A percentile compares a stretch with the other conserved stretches of the same genome.
Evolutionary conservation across 2,888 invertebrate genomes (phyloP).

Genomic region (Hypolimnas misippus): DNA sequence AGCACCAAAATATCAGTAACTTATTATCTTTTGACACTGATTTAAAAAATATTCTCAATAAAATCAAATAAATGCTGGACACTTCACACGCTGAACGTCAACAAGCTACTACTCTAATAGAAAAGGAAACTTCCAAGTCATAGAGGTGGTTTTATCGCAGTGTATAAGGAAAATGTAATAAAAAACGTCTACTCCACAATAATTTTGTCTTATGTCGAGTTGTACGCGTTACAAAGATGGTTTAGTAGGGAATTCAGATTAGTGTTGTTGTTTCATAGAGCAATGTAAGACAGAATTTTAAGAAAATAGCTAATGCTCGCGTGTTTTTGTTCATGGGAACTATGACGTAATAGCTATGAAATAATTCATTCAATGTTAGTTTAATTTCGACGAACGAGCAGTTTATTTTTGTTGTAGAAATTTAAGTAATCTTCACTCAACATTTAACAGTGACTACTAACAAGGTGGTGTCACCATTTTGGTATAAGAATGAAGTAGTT

Average conservation of each 20-base stretch:
- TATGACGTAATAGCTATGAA: too few species aligned
- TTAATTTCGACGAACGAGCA: too few species aligned
- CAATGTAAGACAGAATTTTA: conserved; percentile 1
- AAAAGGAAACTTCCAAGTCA: background rate
- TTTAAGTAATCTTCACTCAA: too few species aligned
- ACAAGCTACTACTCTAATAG: background rate
- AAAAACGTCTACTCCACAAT: background rate
- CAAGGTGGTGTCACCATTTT: too few species aligned
- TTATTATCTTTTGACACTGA: background rate
- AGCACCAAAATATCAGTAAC: background rate
- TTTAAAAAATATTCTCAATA: background rate
- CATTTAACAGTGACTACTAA: too few species aligned
- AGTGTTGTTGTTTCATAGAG: background rate
- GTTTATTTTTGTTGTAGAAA: too few species aligned
- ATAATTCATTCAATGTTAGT: too few species aligned
- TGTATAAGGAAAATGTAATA: background rate
- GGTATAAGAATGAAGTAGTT: too few species aligned
- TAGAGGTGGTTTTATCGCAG: background rate
- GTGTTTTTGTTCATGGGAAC: background rate
- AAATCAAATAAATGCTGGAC: too few species aligned
- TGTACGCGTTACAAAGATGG: background rate
- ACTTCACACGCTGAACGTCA: background rate
- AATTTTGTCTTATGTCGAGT: background rate
- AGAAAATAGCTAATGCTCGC: background rate
- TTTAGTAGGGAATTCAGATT: background rate